A percentile compares a stretch with the other conserved stretches of the same genome.
phyloP scores from a whole-genome alignment of 2,888 invertebrate species.

The Agapostemon virescens region DNA sequence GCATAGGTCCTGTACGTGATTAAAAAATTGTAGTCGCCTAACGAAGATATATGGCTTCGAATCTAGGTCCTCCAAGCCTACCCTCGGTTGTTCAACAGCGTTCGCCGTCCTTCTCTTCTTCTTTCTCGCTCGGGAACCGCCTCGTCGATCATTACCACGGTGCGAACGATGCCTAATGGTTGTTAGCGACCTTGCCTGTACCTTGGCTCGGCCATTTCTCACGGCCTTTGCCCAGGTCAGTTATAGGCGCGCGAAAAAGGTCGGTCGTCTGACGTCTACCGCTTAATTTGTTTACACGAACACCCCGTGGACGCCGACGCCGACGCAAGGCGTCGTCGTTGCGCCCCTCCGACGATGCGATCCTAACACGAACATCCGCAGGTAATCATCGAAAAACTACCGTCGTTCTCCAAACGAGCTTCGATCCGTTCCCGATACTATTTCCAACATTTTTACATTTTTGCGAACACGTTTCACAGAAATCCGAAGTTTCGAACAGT shows the following conservation, averaged over 20 bases:
- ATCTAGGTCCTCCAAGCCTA: too few relatives aligned
- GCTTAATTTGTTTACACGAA: conserved; percentile 64
- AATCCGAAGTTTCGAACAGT: too few relatives aligned
- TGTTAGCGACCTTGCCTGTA: conserved; percentile 67
- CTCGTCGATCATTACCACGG: conserved; percentile 49
- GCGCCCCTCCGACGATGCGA: background rate
- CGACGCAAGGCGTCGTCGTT: background rate
- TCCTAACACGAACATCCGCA: background rate
- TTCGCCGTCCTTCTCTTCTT: too few relatives aligned
- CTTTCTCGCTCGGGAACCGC: background rate
- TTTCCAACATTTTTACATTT: too few relatives aligned
- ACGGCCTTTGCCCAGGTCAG: conserved; percentile 69
- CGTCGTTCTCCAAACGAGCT: background rate
- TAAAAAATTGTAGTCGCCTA: too few relatives aligned
- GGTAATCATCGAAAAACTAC: background rate
- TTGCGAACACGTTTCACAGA: too few relatives aligned
- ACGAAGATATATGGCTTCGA: too few relatives aligned
- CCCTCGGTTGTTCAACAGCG: too few relatives aligned
- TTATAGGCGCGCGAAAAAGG: conserved; percentile 64
- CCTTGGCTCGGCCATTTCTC: conserved; percentile 70
- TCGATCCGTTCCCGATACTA: background rate
- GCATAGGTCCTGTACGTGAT: too few relatives aligned
- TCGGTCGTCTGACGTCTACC: conserved; percentile 54
- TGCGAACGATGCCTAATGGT: conserved; percentile 57
- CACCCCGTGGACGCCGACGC: background rate